A percentile compares a stretch with the other conserved stretches of the same genome.
Evolutionary conservation across 2,797 vertebrate genomes (phyloP).

Genomic region (Pantherophis vulpinus): DNA sequence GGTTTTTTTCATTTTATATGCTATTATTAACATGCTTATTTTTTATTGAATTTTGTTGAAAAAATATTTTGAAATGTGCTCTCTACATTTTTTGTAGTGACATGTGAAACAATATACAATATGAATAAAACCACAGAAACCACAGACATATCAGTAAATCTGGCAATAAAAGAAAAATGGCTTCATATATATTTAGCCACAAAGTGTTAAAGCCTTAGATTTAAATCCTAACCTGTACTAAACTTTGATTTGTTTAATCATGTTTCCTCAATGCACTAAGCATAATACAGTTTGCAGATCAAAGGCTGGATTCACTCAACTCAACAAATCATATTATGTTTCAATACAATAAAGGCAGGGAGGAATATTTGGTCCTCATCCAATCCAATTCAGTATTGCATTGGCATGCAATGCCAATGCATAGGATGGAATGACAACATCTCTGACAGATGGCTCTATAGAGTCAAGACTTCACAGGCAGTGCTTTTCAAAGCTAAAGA

Average conservation of each 20-base stretch:
- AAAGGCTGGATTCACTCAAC: background rate
- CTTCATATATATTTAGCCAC: background rate
- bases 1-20: background rate
- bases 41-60: background rate
- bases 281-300: background rate
- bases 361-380: background rate
- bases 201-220: background rate
- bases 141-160: background rate
- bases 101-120: background rate
- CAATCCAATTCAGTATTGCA: background rate
- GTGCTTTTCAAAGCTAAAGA: background rate
- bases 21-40: background rate
- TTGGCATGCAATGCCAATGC: too few relatives aligned
- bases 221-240: background rate
- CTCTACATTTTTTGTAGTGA: background rate
- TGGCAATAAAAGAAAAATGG: background rate
- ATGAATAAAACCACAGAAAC: background rate
- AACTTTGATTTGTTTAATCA: background rate
- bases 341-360: background rate
- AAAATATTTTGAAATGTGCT: background rate
- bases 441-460: background rate
- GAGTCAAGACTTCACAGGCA: background rate
- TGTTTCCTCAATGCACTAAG: background rate
- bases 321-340: background rate
- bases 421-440: background rate